phyloP scores from a whole-genome alignment of 2,888 invertebrate species.

The Orthosia gothica region DNA sequence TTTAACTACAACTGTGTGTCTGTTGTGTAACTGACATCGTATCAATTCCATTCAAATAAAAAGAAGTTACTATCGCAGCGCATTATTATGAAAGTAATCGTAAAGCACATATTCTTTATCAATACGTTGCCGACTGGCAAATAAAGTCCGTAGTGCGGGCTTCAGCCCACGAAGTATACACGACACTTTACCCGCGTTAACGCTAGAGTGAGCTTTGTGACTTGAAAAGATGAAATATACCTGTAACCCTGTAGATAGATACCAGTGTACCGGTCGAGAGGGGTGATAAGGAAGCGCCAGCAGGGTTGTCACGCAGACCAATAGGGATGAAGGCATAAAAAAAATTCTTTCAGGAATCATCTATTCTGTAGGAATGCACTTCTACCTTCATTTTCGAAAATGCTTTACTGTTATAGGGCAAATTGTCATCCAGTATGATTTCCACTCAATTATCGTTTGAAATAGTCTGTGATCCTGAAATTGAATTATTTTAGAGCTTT shows the following conservation, averaged over 20 bases:
- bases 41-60: background rate
- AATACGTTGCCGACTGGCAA: conserved; percentile 16
- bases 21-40: no score
- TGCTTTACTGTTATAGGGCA: conserved; percentile 9
- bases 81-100: conserved; percentile 22
- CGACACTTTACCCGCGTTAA: conserved; percentile 46
- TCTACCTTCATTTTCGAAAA: conserved; percentile 22
- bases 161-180: conserved; percentile 11
- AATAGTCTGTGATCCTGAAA: conserved; percentile 36
- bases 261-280: conserved; percentile 6
- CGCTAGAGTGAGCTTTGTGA: conserved; percentile 66
- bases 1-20: no score
- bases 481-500: conserved; percentile 25
- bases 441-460: conserved; percentile 14
- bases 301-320: conserved; percentile 16
- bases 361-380: conserved; percentile 35
- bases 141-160: conserved; percentile 29
- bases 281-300: conserved; percentile 16
- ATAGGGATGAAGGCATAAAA: background rate
- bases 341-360: no score
- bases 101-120: conserved; percentile 19
- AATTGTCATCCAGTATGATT: conserved; percentile 32
- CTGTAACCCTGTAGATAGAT: conserved; percentile 27
- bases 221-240: conserved; percentile 63
- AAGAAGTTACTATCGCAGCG: background rate